Base-by-base conservation (phyloP, 2,888 invertebrate genomes). In the Mesorhabditis sp. region DNA sequence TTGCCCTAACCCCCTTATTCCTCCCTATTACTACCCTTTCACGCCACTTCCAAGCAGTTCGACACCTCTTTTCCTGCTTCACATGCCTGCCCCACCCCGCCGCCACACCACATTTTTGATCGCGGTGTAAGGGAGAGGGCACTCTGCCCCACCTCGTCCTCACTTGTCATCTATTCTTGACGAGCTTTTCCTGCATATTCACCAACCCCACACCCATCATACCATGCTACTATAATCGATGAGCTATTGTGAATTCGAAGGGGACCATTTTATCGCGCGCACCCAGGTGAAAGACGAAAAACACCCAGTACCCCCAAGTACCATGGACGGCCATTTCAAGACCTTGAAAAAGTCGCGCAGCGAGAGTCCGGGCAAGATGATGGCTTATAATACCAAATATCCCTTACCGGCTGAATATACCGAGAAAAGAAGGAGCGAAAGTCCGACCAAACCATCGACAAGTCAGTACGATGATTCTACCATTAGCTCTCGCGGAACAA, bases 371-470 rank as follows among this genome's bases (percentile, higher is more conserved):
- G n/a, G 10, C 7, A 50, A 50, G n/a, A n/a, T n/a, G 10, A 50
- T 50, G 10, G n/a, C 7, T 50, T n/a, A 50, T 50, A 50, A 50
- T 50, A 50, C n/a, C 7, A 50, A 50, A n/a, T 28, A 28, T 28
- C 28, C 28, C 28, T 28, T 28, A 28, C 28, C 28, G 28, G 28
- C 28, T 28, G 28, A 28, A 28, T 28, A 28, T 28, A 50, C 7
- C n/a, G 58, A 50, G n/a, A 50, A 50, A n/a, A 50, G 7, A n/a
- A 50, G 58, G n/a, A 50, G 58, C n/a, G 58, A 50, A 50, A 50
- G 58, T 50, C 58, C 58, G 58, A 50, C 58, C 7, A 50, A 50
- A 50, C 58, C 58, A n/a, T 50, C 58, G n/a, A 50, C 58, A 50
- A 50, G 58, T 50, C 28, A 28, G 28, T 50, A 50, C 58, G 58